These are phyloP conservation scores for Achroia grisella DNA, from an alignment of 1,140 invertebrate genomes.

Conservation along the genomic window DNA sequence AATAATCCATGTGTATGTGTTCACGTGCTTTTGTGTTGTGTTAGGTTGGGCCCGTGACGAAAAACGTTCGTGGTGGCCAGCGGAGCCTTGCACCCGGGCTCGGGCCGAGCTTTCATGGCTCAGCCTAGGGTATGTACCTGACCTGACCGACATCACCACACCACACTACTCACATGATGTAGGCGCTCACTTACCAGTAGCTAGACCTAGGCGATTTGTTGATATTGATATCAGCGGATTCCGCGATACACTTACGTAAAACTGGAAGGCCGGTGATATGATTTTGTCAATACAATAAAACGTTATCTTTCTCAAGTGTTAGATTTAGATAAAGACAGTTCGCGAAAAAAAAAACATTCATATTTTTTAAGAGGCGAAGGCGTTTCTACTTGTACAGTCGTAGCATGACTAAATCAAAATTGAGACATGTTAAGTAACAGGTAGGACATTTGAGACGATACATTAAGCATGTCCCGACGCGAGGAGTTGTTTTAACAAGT, in stretches of 20 bases:
- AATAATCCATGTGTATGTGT: conserved; percentile 62
- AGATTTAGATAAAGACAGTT: too few relatives aligned
- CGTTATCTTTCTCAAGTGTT: neutral
- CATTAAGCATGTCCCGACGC: conserved; percentile 26
- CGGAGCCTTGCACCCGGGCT: conserved; percentile 71
- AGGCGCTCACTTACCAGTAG: neutral
- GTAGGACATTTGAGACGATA: conserved; percentile 22
- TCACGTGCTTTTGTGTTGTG: conserved; percentile 65
- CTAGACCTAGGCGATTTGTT: conserved; percentile 6
- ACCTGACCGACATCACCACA: conserved; percentile 6
- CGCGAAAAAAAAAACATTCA: too few relatives aligned
- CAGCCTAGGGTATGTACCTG: conserved; percentile 74
- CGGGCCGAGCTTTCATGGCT: conserved; percentile 73
- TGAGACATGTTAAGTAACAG: conserved; percentile 15
- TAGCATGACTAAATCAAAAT: conserved; percentile 20
- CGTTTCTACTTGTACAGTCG: neutral
- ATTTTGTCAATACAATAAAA: conserved; percentile 1
- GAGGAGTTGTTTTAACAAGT: conserved; percentile 50
- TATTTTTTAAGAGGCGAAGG: neutral
- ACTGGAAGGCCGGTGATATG: conserved; percentile 7
- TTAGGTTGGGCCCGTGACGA: conserved; percentile 58
- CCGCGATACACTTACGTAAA: neutral
- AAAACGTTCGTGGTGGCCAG: conserved; percentile 71
- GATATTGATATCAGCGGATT: neutral
- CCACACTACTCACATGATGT: conserved; percentile 1